These are phyloP conservation scores for Rattus rattus DNA, from an alignment of 2,113 vertebrate species.

Conservation along the genomic window DNA sequence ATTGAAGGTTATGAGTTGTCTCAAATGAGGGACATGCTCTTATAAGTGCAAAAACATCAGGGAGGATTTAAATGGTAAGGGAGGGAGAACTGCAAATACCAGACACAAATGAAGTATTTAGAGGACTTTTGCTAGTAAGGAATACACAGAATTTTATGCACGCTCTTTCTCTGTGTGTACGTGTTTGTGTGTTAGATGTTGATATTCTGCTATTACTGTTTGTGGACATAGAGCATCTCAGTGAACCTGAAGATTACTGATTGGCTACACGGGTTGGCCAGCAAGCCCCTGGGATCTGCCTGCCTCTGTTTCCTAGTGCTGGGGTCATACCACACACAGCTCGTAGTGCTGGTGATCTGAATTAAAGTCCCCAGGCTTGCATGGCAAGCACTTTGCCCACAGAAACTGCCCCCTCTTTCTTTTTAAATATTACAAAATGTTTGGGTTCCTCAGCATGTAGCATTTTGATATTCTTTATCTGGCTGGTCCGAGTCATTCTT, in stretches of 20 bases:
- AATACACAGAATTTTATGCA: background rate
- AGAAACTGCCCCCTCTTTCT: background rate
- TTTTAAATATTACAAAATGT: conserved; percentile 26
- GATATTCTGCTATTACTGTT: background rate
- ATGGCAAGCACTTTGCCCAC: background rate
- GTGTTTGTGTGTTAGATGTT: background rate
- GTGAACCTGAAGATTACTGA: background rate
- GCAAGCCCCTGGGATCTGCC: background rate
- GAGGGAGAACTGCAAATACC: background rate
- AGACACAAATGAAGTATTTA: background rate
- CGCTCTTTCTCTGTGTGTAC: background rate
- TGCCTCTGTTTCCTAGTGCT: background rate
- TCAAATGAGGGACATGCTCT: conserved; percentile 34
- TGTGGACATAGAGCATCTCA: background rate
- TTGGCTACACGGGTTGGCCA: too few relatives aligned
- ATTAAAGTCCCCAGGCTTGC: background rate
- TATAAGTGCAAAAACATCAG: background rate
- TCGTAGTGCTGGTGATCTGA: background rate
- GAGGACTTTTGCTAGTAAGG: background rate
- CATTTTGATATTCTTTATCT: background rate
- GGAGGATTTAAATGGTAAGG: background rate
- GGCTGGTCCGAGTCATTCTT: conserved; percentile 3
- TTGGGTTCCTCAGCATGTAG: background rate
- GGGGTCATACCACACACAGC: too few relatives aligned
- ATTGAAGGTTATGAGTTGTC: background rate